Percentiles rank a stretch among this genome's conserved stretches.
Evolutionary conservation across 2,888 invertebrate species (phyloP).

Genomic region (Apamea epomidion): DNA sequence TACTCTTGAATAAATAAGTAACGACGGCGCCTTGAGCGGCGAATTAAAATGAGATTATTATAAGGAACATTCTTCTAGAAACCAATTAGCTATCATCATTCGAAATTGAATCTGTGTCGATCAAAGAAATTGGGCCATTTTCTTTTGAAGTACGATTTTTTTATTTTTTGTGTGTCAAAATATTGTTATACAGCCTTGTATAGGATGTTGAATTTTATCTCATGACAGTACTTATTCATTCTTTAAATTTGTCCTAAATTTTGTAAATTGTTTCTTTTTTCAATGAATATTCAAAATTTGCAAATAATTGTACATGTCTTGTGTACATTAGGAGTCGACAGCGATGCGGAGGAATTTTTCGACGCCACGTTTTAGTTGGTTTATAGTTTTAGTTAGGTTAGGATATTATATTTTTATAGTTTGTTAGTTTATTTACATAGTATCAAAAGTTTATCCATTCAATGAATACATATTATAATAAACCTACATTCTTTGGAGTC

Average conservation of each 20-base stretch:
- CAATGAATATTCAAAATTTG: not conserved
- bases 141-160: not conserved
- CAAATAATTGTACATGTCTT: not conserved
- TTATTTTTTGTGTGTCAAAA: no score
- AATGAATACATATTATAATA: no score
- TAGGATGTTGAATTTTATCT: not conserved
- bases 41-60: conserved; percentile 76
- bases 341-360: no score
- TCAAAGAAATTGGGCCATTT: conserved; percentile 10
- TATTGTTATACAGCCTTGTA: no score
- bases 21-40: conserved; percentile 69
- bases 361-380: no score
- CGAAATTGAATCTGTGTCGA: conserved; percentile 45
- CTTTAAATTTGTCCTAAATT: not conserved
- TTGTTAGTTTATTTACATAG: no score
- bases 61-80: conserved; percentile 57
- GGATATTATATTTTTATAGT: no score
- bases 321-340: no score
- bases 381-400: no score
- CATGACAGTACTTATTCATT: not conserved
- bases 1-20: conserved; percentile 76
- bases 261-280: not conserved
- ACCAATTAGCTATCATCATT: conserved; percentile 45
- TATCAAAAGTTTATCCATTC: no score
- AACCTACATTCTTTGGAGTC: not conserved